Evolutionary conservation across 1,140 invertebrate genomes (phyloP).

Genomic region (Macrosteles quadrilineatus): DNA sequence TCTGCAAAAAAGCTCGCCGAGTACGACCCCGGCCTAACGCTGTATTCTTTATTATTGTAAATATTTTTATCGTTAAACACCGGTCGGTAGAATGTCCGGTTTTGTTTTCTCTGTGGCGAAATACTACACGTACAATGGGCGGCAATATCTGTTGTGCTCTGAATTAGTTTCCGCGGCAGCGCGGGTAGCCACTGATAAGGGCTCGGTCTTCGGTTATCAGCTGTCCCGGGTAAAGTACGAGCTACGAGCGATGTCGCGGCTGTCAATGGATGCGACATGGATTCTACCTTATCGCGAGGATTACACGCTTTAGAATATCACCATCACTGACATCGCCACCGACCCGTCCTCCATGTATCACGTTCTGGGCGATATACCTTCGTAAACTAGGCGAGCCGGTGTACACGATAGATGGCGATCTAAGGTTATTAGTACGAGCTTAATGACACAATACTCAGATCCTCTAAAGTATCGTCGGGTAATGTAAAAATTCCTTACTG

Average conservation of each 20-base stretch:
- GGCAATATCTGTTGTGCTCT: neutral
- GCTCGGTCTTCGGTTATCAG: conserved; percentile 12
- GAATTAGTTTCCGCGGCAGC: neutral
- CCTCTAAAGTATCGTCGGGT: too few species aligned
- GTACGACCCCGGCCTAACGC: conserved; percentile 8
- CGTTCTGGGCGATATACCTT: too few species aligned
- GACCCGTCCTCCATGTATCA: too few species aligned
- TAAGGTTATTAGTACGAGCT: too few species aligned
- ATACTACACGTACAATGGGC: conserved; percentile 22
- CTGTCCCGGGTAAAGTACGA: neutral
- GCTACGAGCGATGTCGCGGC: neutral
- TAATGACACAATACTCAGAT: too few species aligned
- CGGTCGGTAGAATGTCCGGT: neutral
- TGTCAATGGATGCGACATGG: conserved; percentile 21
- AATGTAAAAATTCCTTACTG: too few species aligned
- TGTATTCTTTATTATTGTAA: conserved; percentile 22
- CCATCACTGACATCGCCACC: neutral
- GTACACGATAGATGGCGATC: too few species aligned
- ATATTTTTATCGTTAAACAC: conserved; percentile 29
- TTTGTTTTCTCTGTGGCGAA: conserved; percentile 17
- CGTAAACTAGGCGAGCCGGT: too few species aligned
- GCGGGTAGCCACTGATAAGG: conserved; percentile 3
- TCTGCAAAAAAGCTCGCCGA: conserved; percentile 25
- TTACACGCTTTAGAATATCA: conserved; percentile 17
- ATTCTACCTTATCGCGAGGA: conserved; percentile 8